phyloP scores from a whole-genome alignment of 2,888 invertebrate genomes.

The Microchrysa polita region DNA sequence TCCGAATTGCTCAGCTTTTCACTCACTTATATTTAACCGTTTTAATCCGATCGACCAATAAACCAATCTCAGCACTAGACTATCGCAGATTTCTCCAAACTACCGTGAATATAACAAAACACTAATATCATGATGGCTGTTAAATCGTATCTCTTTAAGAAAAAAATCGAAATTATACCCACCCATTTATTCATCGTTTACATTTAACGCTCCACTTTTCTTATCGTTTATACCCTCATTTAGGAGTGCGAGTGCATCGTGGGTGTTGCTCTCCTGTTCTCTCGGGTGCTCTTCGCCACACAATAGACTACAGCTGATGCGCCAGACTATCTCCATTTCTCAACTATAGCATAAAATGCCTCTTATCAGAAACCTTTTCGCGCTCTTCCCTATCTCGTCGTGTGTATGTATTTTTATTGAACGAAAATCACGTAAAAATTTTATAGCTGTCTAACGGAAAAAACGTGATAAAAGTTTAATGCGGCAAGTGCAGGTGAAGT shows the following conservation, averaged over 20 bases:
- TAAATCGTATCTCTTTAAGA: neutral
- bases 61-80: too few species aligned
- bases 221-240: neutral
- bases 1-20: too few species aligned
- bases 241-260: conserved; percentile 1
- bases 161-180: neutral
- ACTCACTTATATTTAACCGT: too few species aligned
- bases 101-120: neutral
- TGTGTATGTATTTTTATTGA: conserved; percentile 36
- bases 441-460: conserved; percentile 49
- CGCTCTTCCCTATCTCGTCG: neutral
- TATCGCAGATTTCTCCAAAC: neutral
- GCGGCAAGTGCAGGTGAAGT: conserved; percentile 31
- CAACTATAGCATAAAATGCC: neutral
- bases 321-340: neutral
- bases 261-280: neutral
- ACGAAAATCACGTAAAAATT: conserved; percentile 50
- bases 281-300: too few species aligned
- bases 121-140: neutral
- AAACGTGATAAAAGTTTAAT: conserved; percentile 51
- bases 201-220: neutral
- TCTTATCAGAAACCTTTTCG: conserved; percentile 22
- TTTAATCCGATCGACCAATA: too few species aligned
- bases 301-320: neutral
- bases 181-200: neutral